These are phyloP conservation scores for Palloptera scutellata DNA, from an alignment of 2,888 invertebrate species.

Conservation along the genomic window DNA sequence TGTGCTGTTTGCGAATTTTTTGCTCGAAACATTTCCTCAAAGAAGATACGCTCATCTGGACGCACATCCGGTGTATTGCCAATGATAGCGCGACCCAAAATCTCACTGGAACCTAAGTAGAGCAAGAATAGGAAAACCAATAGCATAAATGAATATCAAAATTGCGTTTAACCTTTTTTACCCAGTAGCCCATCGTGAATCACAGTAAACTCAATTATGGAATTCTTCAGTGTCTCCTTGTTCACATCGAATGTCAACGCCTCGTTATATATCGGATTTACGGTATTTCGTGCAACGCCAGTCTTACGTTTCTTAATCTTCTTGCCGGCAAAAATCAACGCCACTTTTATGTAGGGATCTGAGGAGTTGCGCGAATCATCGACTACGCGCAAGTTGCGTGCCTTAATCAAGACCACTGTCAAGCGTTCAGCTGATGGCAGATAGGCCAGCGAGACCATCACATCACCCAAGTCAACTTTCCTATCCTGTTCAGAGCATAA, in stretches of 20 bases:
- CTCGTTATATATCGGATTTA: slow-evolving; percentile 92
- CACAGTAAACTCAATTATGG: slow-evolving; percentile 69
- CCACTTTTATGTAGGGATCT: slow-evolving; percentile 96
- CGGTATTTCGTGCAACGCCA: slow-evolving; percentile 84
- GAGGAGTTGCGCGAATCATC: slow-evolving; percentile 88
- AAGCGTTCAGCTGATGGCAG: slow-evolving; percentile 89
- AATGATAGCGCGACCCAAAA: slow-evolving; percentile 66
- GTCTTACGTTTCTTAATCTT: slow-evolving; percentile 94
- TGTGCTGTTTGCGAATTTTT: slow-evolving; percentile 68
- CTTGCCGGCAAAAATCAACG: slow-evolving; percentile 85
- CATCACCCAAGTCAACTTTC: slow-evolving; percentile 87
- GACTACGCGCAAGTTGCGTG: slow-evolving; percentile 89
- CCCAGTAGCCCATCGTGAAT: slow-evolving; percentile 71
- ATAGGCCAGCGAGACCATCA: slow-evolving; percentile 91
- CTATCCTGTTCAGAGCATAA: slow-evolving; percentile 67
- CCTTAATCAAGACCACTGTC: slow-evolving; percentile 90
- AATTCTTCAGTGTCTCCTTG: slow-evolving; percentile 68
- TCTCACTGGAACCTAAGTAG: slow-evolving; percentile 67
- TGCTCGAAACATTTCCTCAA: slow-evolving; percentile 68
- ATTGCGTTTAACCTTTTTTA: slow-evolving; percentile 32
- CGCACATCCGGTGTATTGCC: slow-evolving; percentile 64
- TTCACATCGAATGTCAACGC: slow-evolving; percentile 92
- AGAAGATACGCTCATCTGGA: slow-evolving; percentile 66
- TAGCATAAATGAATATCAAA: background rate
- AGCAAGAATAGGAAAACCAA: slow-evolving; percentile 4